Conservation (phyloP, 2,888 invertebrate genomes). For the Lasioglossum figueresi region DNA sequence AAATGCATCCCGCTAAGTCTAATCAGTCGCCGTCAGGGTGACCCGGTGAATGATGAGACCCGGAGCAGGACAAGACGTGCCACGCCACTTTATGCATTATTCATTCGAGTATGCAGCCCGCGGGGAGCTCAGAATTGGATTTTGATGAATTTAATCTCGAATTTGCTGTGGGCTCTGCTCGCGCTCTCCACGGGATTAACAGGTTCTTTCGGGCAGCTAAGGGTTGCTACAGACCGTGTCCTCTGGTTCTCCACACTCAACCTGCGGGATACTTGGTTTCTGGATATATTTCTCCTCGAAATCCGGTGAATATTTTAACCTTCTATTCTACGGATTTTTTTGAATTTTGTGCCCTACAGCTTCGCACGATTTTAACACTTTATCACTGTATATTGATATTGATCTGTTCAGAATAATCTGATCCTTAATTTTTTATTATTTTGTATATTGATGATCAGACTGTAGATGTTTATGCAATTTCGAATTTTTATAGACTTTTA, state of each 20-base stretch:
- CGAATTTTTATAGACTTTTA: no score
- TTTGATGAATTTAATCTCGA: constrained; percentile 84
- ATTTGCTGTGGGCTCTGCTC: constrained; percentile 75
- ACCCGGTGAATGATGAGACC: constrained; percentile 69
- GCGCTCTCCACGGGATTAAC: constrained; percentile 76
- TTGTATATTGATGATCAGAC: no score
- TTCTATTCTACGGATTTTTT: not conserved
- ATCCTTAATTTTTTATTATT: no score
- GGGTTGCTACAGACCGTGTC: not conserved
- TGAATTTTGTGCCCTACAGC: not conserved
- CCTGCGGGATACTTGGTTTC: not conserved
- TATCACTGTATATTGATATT: no score
- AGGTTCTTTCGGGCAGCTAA: constrained; percentile 65
- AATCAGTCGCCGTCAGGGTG: constrained; percentile 73
- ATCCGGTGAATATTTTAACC: not conserved
- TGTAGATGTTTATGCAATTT: no score
- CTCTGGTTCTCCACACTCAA: not conserved
- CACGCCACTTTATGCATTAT: constrained; percentile 79
- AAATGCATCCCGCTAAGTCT: constrained; percentile 67
- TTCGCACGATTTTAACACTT: not conserved
- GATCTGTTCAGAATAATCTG: no score
- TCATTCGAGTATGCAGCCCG: constrained; percentile 77
- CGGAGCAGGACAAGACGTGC: constrained; percentile 64
- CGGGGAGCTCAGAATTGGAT: constrained; percentile 80
- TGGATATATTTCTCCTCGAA: not conserved